These are phyloP conservation scores for Oscheius sp. DNA, from an alignment of 2,888 invertebrate genomes.

Conservation along the genomic window DNA sequence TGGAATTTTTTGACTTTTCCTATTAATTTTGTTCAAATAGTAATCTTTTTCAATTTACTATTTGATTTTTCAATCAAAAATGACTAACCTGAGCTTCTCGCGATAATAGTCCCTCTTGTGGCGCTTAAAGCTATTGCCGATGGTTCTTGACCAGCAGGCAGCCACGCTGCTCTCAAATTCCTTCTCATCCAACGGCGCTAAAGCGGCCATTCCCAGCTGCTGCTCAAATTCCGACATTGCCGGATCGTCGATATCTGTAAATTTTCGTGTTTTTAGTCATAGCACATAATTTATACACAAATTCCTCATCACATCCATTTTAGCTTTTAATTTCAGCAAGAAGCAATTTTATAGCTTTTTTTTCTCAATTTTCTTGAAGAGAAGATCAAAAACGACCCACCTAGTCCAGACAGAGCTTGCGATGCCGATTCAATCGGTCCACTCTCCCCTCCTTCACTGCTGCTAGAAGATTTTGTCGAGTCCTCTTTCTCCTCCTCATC, in stretches of 20 bases:
- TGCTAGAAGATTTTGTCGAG: background rate
- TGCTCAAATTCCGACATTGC: conserved; percentile 47
- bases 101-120: conserved; percentile 90
- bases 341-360: background rate
- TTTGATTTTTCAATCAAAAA: no score
- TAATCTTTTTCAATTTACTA: no score
- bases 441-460: background rate
- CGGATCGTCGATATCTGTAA: conserved; percentile 19
- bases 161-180: conserved; percentile 56
- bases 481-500: conserved; percentile 24
- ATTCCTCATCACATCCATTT: no score
- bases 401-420: conserved; percentile 1
- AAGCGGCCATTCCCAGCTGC: conserved; percentile 37
- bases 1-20: no score
- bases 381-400: background rate
- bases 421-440: conserved; percentile 13
- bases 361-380: background rate
- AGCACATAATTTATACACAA: no score
- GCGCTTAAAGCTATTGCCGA: conserved; percentile 80
- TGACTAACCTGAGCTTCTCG: conserved; percentile 46
- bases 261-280: background rate
- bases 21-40: conserved; percentile 72
- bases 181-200: conserved; percentile 47
- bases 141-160: conserved; percentile 67
- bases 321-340: no score